Percentiles rank a stretch among this genome's conserved stretches.
phyloP scores from a whole-genome alignment of 2,797 vertebrate genomes.

The Typhlichthys subterraneus region DNA sequence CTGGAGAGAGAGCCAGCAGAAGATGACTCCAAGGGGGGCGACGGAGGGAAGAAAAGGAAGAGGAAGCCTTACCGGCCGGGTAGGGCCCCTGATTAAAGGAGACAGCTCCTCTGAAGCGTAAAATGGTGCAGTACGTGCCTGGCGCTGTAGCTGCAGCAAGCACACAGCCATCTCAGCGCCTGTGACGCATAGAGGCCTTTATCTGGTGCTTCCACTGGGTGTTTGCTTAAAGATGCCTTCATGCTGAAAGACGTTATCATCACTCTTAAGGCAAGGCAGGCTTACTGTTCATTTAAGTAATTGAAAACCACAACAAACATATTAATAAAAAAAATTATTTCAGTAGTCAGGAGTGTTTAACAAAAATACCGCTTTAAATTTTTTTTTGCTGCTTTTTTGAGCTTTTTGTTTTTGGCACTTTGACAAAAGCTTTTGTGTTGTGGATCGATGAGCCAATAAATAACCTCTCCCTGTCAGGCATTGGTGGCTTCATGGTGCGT shows the following conservation, averaged over 20 bases:
- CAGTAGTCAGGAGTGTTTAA: neutral
- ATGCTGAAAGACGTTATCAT: constrained; percentile 14
- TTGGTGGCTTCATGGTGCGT: constrained; percentile 98
- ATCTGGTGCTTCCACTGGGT: constrained; percentile 30
- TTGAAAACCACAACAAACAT: constrained; percentile 1
- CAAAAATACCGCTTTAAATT: neutral
- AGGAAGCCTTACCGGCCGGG: constrained; percentile 98
- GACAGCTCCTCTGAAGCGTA: constrained; percentile 76
- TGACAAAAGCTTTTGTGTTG: constrained; percentile 4
- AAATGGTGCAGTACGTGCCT: constrained; percentile 73
- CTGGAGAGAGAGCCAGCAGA: constrained; percentile 92
- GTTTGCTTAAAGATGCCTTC: constrained; percentile 15
- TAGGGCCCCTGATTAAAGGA: constrained; percentile 75
- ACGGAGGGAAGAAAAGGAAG: constrained; percentile 94
- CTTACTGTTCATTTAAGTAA: neutral
- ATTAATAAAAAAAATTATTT: too few species aligned
- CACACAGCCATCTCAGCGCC: constrained; percentile 60
- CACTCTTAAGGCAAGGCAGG: constrained; percentile 18
- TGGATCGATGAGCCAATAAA: constrained; percentile 5
- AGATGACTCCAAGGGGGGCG: constrained; percentile 89
- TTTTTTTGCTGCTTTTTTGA: neutral
- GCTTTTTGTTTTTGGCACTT: neutral
- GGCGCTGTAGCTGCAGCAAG: constrained; percentile 51
- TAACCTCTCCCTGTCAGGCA: constrained; percentile 76
- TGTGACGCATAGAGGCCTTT: constrained; percentile 38